Percentiles rank a stretch among this genome's conserved stretches.
These are phyloP conservation scores for Dendroctonus ponderosae DNA, from an alignment of 1,140 invertebrate genomes.

Conservation along the genomic window DNA sequence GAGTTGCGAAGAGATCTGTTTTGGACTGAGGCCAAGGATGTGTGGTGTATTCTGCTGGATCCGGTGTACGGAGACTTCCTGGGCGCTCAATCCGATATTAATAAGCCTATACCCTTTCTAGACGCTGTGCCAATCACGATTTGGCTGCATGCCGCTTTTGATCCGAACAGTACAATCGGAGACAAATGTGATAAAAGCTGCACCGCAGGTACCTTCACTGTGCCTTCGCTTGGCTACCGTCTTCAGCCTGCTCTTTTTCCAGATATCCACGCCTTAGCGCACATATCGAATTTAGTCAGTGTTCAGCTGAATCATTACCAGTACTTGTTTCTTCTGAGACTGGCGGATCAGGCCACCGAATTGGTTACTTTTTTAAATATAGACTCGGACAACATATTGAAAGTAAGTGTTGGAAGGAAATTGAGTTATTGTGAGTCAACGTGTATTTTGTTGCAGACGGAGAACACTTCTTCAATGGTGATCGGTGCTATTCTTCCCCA, in stretches of 20 bases:
- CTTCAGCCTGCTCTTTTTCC: constrained; percentile 35
- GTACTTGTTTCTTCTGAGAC: constrained; percentile 81
- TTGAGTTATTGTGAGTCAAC: background rate
- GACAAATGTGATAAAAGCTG: constrained; percentile 5
- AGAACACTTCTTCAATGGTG: constrained; percentile 61
- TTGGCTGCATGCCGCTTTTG: constrained; percentile 64
- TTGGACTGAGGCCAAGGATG: constrained; percentile 78
- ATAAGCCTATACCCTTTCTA: constrained; percentile 79
- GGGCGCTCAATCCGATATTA: constrained; percentile 71
- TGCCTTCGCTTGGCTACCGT: background rate
- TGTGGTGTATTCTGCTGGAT: constrained; percentile 86
- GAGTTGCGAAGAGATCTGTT: constrained; percentile 64
- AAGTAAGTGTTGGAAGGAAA: constrained; percentile 45
- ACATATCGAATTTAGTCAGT: constrained; percentile 76
- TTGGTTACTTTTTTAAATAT: constrained; percentile 75
- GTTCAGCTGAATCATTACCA: constrained; percentile 92
- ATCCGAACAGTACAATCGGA: constrained; percentile 49
- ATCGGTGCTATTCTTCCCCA: constrained; percentile 77
- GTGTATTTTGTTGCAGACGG: constrained; percentile 34
- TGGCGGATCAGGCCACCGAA: constrained; percentile 79
- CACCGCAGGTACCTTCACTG: constrained; percentile 6
- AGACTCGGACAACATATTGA: constrained; percentile 72
- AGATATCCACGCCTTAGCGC: constrained; percentile 68
- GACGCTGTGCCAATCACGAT: constrained; percentile 86
- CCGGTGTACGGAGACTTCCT: constrained; percentile 92